phyloP scores from a whole-genome alignment of 2,113 vertebrate genomes.

The Ptychochromis oligacanthus region DNA sequence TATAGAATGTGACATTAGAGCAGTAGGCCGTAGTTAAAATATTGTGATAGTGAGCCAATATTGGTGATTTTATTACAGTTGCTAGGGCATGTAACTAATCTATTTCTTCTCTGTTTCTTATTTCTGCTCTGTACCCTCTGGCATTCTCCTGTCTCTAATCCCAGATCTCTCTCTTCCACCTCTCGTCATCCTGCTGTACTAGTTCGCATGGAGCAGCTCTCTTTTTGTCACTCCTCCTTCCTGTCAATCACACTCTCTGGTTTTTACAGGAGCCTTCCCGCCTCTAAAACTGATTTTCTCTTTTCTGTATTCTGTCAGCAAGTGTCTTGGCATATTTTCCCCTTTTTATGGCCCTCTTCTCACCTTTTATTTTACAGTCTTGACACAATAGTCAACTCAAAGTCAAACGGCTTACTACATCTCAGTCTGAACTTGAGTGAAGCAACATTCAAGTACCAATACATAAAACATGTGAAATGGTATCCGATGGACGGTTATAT shows the following conservation, averaged over 20 bases:
- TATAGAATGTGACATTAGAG: neutral
- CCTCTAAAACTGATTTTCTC: neutral
- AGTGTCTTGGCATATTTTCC: constrained; percentile 4
- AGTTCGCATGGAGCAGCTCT: constrained; percentile 16
- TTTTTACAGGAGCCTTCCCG: neutral
- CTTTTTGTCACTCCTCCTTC: constrained; percentile 26
- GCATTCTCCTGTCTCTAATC: constrained; percentile 23
- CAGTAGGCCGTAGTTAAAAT: neutral
- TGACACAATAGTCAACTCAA: constrained; percentile 34
- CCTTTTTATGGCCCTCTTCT: neutral
- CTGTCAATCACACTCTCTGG: constrained; percentile 44
- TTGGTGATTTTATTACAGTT: constrained; percentile 26
- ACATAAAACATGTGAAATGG: neutral
- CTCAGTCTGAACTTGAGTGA: constrained; percentile 12
- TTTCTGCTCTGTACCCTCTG: constrained; percentile 35
- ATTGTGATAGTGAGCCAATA: neutral
- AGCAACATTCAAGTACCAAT: neutral
- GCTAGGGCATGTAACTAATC: constrained; percentile 19
- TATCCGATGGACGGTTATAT: neutral
- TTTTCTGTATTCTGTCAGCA: constrained; percentile 1
- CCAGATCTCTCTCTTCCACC: constrained; percentile 13
- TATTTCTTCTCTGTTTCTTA: constrained; percentile 20
- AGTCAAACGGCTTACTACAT: constrained; percentile 21
- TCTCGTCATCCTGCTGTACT: neutral
- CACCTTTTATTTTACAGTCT: constrained; percentile 14